Percentiles rank a stretch among this genome's conserved stretches.
Evolutionary conservation across 2,113 vertebrate species (phyloP).

Genomic region (Prolemur simus): DNA sequence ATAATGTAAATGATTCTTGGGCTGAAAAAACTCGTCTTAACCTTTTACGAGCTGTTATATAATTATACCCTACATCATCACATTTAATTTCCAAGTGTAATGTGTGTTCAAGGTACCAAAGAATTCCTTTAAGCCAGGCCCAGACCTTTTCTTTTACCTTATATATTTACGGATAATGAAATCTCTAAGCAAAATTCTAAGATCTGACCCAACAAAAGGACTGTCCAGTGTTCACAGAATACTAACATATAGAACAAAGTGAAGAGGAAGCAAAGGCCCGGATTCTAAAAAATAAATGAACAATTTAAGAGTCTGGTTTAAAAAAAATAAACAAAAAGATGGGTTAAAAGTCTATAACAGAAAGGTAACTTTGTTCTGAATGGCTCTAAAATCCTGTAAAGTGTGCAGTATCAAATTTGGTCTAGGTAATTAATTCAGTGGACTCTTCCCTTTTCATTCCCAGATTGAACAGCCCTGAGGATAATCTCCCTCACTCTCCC

Average conservation of each 20-base stretch:
- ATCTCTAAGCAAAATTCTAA: constrained; percentile 48
- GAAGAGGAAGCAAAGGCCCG: background rate
- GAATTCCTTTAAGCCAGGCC: constrained; percentile 49
- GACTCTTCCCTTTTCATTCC: constrained; percentile 72
- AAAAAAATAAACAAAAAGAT: background rate
- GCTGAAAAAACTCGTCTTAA: background rate
- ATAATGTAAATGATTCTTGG: constrained; percentile 28
- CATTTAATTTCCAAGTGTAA: constrained; percentile 67
- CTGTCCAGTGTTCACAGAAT: constrained; percentile 51
- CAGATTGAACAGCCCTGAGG: constrained; percentile 59
- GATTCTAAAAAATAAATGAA: constrained; percentile 59
- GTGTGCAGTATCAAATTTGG: constrained; percentile 65
- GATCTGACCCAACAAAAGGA: constrained; percentile 58
- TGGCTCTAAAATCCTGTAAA: constrained; percentile 56
- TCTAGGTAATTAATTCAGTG: constrained; percentile 66
- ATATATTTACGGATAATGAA: constrained; percentile 31
- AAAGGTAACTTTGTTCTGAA: constrained; percentile 77
- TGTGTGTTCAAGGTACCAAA: constrained; percentile 54
- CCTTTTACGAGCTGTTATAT: constrained; percentile 25
- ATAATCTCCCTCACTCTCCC: constrained; percentile 70
- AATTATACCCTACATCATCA: constrained; percentile 47
- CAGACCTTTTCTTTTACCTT: constrained; percentile 25
- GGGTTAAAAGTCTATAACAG: constrained; percentile 22
- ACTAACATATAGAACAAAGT: constrained; percentile 31
- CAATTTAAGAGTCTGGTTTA: constrained; percentile 37